These are phyloP conservation scores for western clawed frog (Xenopus tropicalis) DNA, from an alignment of 2,113 vertebrate species.

Conservation along the genomic window UCB_Xtro_10.0 CM004452.2:43993001-43993500, in stretches of 20 bases:
- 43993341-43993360: conserved; percentile 63
- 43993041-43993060: too few relatives aligned
- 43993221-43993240: conserved; percentile 55
- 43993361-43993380: not conserved
- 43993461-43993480: not conserved
- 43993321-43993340: conserved; percentile 63
- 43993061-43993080: too few relatives aligned
- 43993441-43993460: too few relatives aligned
- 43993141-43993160: too few relatives aligned
- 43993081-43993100: too few relatives aligned
- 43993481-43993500: too few relatives aligned
- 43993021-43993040: too few relatives aligned
- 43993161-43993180: conserved; percentile 47
- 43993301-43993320: conserved; percentile 52
- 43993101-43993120: too few relatives aligned
- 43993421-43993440: too few relatives aligned
- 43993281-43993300: conserved; percentile 48
- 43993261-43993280: conserved; percentile 51
- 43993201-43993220: conserved; percentile 61
- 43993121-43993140: not conserved
- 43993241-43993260: conserved; percentile 54
- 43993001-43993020: too few relatives aligned
- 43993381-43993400: too few relatives aligned
- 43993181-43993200: conserved; percentile 66
- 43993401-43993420: too few relatives aligned